These are phyloP conservation scores for Netelia virgata DNA, from an alignment of 2,888 invertebrate genomes.

Conservation along the genomic window DNA sequence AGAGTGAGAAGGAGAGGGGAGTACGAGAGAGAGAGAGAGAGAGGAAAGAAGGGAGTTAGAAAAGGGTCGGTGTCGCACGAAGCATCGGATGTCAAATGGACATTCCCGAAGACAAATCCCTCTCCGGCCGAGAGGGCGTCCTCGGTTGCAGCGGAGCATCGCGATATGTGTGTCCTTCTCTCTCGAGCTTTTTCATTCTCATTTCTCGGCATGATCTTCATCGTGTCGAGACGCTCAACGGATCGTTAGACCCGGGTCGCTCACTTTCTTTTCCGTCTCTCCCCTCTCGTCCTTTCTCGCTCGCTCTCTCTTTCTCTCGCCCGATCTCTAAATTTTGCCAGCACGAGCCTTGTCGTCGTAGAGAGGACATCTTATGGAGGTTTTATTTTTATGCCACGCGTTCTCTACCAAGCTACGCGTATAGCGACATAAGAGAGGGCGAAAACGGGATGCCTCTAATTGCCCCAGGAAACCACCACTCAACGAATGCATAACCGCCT, in stretches of 20 bases:
- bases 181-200: constrained; percentile 47
- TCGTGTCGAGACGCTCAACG: constrained; percentile 77
- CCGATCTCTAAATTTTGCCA: constrained; percentile 58
- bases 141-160: constrained; percentile 34
- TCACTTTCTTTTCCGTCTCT: background rate
- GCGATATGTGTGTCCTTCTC: background rate
- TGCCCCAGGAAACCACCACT: constrained; percentile 73
- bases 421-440: constrained; percentile 34
- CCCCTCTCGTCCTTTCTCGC: background rate
- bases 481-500: constrained; percentile 71
- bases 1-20: background rate
- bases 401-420: constrained; percentile 14
- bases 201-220: constrained; percentile 66
- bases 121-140: constrained; percentile 56
- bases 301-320: background rate
- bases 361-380: constrained; percentile 56
- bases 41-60: background rate
- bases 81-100: constrained; percentile 81
- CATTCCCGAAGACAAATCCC: constrained; percentile 80
- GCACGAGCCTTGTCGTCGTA: constrained; percentile 45
- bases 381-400: constrained; percentile 74
- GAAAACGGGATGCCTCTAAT: constrained; percentile 66
- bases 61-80: constrained; percentile 72
- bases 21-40: background rate
- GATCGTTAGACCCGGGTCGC: constrained; percentile 77